These are phyloP conservation scores for Schizopygopsis pylzovi DNA, from an alignment of 2,797 vertebrate species.

Conservation along the genomic window DNA sequence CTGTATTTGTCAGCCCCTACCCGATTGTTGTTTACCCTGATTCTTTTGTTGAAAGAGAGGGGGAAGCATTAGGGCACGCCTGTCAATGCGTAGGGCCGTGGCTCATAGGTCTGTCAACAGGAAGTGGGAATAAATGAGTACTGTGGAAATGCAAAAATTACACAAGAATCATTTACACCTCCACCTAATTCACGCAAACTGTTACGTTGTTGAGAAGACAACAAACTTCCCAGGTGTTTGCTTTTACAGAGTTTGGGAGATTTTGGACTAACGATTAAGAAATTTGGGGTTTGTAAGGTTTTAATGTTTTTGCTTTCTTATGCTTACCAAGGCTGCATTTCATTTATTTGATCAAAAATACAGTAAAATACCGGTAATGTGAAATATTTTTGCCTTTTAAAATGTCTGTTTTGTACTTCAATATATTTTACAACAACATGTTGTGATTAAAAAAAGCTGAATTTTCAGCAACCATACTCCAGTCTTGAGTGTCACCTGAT, in stretches of 20 bases:
- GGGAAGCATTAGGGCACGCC: constrained; percentile 38
- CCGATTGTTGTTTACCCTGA: constrained; percentile 64
- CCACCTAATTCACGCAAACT: not conserved
- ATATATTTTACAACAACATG: not conserved
- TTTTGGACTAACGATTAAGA: not conserved
- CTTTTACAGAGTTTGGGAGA: not conserved
- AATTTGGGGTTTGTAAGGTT: not conserved
- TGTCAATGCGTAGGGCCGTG: constrained; percentile 15
- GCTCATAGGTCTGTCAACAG: constrained; percentile 37
- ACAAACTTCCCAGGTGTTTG: not conserved
- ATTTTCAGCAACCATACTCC: not conserved
- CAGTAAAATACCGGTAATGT: not conserved
- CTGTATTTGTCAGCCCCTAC: constrained; percentile 59
- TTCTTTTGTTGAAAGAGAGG: constrained; percentile 75
- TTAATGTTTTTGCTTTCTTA: not conserved
- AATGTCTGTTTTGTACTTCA: not conserved
- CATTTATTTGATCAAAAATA: not conserved
- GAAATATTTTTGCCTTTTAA: not conserved
- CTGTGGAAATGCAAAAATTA: constrained; percentile 48
- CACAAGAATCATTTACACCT: constrained; percentile 20
- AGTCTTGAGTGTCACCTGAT: not conserved
- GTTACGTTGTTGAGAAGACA: not conserved
- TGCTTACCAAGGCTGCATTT: not conserved
- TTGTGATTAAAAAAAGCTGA: not conserved
- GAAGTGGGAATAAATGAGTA: constrained; percentile 32